phyloP scores from a whole-genome alignment of 2,797 vertebrate genomes.

The Poecilia picta region DNA sequence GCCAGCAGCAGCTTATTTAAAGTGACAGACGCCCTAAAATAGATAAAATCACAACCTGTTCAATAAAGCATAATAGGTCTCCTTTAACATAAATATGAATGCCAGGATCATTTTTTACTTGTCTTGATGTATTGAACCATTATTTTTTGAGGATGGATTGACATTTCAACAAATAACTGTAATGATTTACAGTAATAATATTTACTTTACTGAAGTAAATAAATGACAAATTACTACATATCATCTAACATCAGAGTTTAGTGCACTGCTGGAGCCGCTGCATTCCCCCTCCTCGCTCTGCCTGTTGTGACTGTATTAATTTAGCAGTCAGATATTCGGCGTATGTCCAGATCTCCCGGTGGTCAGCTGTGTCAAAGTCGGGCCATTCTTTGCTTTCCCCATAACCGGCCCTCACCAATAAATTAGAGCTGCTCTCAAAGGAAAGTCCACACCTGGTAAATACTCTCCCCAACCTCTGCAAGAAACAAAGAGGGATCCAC shows the following conservation, averaged over 20 bases:
- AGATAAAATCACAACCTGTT: too few relatives aligned
- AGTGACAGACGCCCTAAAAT: too few relatives aligned
- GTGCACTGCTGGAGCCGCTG: background rate
- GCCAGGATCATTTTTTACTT: background rate
- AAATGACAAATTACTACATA: background rate
- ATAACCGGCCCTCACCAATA: conserved; percentile 39
- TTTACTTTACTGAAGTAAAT: background rate
- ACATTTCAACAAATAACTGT: background rate
- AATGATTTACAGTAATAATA: background rate
- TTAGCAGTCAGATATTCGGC: conserved; percentile 29
- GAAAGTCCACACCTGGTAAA: conserved; percentile 64
- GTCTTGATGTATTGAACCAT: background rate
- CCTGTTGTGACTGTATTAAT: conserved; percentile 36
- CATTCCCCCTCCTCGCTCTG: conserved; percentile 3
- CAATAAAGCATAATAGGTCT: too few relatives aligned
- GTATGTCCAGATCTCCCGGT: conserved; percentile 16
- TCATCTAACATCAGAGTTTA: background rate
- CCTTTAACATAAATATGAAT: too few relatives aligned
- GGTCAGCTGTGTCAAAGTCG: conserved; percentile 32
- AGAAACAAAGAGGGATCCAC: conserved; percentile 71
- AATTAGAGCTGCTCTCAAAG: conserved; percentile 46
- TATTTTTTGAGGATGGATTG: background rate
- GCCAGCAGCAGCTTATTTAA: too few relatives aligned
- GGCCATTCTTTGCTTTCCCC: conserved; percentile 42
- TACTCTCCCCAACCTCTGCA: conserved; percentile 36